Percentiles rank a stretch among this genome's conserved stretches.
phyloP scores from a whole-genome alignment of 2,888 invertebrate species.

The Phymatocera aterrima region DNA sequence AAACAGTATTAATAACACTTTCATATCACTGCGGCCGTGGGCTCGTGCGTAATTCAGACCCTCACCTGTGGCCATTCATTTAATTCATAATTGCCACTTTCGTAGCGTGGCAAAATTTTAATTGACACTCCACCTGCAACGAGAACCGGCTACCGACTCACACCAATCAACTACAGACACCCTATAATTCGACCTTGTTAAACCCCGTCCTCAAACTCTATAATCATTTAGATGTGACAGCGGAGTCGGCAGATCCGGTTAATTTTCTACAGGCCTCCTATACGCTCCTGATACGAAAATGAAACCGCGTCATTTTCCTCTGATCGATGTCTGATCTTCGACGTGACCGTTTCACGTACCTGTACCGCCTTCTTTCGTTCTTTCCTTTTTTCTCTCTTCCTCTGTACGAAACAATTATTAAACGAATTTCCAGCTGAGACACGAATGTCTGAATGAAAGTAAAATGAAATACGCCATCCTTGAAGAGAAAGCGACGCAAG shows the following conservation, averaged over 20 bases:
- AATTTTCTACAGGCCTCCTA: neutral
- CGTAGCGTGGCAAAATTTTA: neutral
- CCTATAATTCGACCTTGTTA: neutral
- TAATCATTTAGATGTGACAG: neutral
- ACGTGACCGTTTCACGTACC: too few species aligned
- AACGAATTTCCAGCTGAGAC: neutral
- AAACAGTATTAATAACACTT: conserved; percentile 20
- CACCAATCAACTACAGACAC: neutral
- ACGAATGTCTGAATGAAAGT: conserved; percentile 18
- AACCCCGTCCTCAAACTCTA: neutral
- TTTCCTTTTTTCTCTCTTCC: neutral
- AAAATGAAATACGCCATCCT: conserved; percentile 34
- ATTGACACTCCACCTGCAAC: neutral
- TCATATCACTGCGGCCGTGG: conserved; percentile 3
- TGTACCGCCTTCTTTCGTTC: too few species aligned
- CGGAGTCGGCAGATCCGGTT: neutral
- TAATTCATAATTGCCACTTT: neutral
- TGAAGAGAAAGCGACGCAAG: conserved; percentile 28
- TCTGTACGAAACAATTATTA: neutral
- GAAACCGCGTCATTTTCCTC: too few species aligned
- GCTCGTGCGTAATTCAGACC: neutral
- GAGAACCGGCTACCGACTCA: neutral
- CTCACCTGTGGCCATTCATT: neutral
- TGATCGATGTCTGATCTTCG: too few species aligned
- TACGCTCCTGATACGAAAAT: neutral